These are phyloP conservation scores for Telenomus remus DNA, from an alignment of 1,140 invertebrate genomes.

Conservation along the genomic window DNA sequence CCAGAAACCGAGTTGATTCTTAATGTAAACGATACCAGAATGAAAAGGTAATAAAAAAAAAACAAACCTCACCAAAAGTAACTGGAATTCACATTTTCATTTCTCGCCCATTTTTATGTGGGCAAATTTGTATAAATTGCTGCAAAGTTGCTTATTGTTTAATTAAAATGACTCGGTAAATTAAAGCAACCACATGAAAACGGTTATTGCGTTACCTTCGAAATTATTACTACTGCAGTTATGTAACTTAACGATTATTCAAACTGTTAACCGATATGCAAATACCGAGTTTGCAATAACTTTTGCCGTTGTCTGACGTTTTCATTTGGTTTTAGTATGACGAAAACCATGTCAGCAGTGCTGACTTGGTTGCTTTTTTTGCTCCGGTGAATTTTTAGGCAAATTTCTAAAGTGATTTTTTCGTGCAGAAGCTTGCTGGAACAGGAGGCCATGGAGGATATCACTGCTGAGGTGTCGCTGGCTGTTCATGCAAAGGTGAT, in stretches of 20 bases:
- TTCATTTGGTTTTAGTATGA: too few relatives aligned
- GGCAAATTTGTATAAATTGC: too few relatives aligned
- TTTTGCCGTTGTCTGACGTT: too few relatives aligned
- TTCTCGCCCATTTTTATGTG: too few relatives aligned
- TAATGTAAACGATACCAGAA: slow-evolving; percentile 80
- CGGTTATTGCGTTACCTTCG: not conserved
- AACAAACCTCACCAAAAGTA: too few relatives aligned
- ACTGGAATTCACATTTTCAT: too few relatives aligned
- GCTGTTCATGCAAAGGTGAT: slow-evolving; percentile 80
- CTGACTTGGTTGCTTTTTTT: too few relatives aligned
- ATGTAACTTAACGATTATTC: not conserved
- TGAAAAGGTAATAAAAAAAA: slow-evolving; percentile 78
- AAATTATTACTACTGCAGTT: not conserved
- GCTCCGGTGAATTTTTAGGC: too few relatives aligned
- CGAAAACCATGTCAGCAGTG: too few relatives aligned
- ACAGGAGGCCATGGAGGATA: slow-evolving; percentile 78
- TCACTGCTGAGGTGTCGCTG: slow-evolving; percentile 80
- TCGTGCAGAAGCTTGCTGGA: slow-evolving; percentile 76
- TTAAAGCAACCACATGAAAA: not conserved
- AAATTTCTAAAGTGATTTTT: not conserved
- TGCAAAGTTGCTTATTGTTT: too few relatives aligned
- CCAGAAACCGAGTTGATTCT: slow-evolving; percentile 85
- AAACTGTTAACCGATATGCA: not conserved
- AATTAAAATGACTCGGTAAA: too few relatives aligned
- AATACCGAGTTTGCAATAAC: too few relatives aligned